A percentile compares a stretch with the other conserved stretches of the same genome.
phyloP scores from a whole-genome alignment of 53 echinoderm and acorn worm genomes.

The Paracentrotus lividus region DNA sequence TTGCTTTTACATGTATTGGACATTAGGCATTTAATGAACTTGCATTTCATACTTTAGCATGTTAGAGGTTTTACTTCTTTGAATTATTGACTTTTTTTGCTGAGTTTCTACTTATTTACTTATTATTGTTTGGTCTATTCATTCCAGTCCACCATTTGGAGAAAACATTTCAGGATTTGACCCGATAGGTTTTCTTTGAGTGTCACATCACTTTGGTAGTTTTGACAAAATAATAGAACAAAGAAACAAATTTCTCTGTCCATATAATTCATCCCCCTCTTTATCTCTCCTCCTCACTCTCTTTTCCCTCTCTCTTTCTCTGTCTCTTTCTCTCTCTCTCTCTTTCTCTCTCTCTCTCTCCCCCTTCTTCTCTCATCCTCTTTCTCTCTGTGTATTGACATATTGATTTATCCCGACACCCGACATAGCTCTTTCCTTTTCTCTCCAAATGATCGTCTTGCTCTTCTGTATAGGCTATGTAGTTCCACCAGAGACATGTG shows the following conservation, averaged over 20 bases:
- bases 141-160: slow-evolving; percentile 55
- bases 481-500: slow-evolving; percentile 41
- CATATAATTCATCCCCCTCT: too few relatives aligned
- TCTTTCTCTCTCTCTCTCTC: background rate
- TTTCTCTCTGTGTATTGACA: background rate
- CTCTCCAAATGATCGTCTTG: background rate
- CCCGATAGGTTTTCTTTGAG: slow-evolving; percentile 5
- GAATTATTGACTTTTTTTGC: background rate
- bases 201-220: slow-evolving; percentile 46
- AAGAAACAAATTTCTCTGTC: background rate
- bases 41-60: slow-evolving; percentile 43
- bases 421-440: background rate
- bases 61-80: background rate
- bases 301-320: too few relatives aligned
- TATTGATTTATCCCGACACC: background rate
- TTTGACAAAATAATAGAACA: background rate
- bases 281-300: background rate
- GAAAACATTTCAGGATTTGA: slow-evolving; percentile 23
- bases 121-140: slow-evolving; percentile 57
- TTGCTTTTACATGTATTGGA: slow-evolving; percentile 10
- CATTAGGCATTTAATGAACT: slow-evolving; percentile 12
- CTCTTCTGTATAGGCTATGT: slow-evolving; percentile 40
- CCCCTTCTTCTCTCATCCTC: background rate
- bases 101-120: slow-evolving; percentile 1
- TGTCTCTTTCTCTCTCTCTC: background rate